A percentile compares a stretch with the other conserved stretches of the same genome.
These are phyloP conservation scores for Drosophila albomicans DNA, from an alignment of 1,140 invertebrate genomes.

Conservation along the genomic window DNA sequence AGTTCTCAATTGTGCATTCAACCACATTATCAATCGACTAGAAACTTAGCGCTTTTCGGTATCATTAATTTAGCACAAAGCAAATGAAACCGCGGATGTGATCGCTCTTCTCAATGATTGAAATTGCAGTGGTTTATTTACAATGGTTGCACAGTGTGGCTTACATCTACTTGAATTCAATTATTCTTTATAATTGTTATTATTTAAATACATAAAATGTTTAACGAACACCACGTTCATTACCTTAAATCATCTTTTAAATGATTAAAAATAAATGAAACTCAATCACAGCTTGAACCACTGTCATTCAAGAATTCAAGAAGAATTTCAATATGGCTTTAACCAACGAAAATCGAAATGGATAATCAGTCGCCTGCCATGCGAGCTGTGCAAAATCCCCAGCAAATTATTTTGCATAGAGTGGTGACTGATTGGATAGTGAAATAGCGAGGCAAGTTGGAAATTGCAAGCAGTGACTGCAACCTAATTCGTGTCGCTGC, in stretches of 20 bases:
- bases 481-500: slow-evolving; percentile 25
- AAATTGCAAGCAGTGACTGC: not conserved
- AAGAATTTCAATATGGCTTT: slow-evolving; percentile 41
- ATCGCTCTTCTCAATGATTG: too few relatives aligned
- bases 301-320: slow-evolving; percentile 2
- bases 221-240: too few relatives aligned
- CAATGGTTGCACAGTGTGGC: too few relatives aligned
- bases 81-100: too few relatives aligned
- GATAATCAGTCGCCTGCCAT: slow-evolving; percentile 62
- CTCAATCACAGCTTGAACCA: not conserved
- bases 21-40: slow-evolving; percentile 53
- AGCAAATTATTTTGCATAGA: slow-evolving; percentile 7
- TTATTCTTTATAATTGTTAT: too few relatives aligned
- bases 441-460: too few relatives aligned
- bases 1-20: slow-evolving; percentile 61
- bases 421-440: not conserved
- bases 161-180: too few relatives aligned
- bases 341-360: slow-evolving; percentile 68
- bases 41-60: slow-evolving; percentile 64
- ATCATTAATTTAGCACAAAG: slow-evolving; percentile 53
- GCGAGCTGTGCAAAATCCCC: not conserved
- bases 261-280: too few relatives aligned
- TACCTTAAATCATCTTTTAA: too few relatives aligned
- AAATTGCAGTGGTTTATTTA: too few relatives aligned
- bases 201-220: too few relatives aligned